Evolutionary conservation across 2,797 vertebrate genomes (phyloP).

Genomic region (Melanotaenia maccullochi): DNA sequence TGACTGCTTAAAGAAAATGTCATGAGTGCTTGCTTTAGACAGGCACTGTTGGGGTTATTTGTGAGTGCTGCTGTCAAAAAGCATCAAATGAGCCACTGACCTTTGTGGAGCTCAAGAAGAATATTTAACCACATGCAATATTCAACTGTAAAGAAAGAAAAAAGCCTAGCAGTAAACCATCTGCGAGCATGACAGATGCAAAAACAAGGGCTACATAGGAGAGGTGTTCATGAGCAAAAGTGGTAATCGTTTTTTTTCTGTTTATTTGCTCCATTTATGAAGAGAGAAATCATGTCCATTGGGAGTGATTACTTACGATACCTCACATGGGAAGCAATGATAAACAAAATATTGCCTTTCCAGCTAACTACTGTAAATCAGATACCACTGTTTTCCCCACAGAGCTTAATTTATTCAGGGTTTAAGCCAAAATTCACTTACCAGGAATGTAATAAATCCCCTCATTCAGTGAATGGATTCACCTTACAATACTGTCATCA

Average conservation of each 20-base stretch:
- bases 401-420: constrained; percentile 63
- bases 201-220: constrained; percentile 39
- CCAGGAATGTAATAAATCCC: constrained; percentile 62
- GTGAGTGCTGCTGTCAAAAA: constrained; percentile 57
- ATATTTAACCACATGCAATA: constrained; percentile 62
- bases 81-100: constrained; percentile 64
- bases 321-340: constrained; percentile 49
- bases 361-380: constrained; percentile 61
- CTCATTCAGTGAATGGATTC: constrained; percentile 43
- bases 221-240: constrained; percentile 37
- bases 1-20: constrained; percentile 51
- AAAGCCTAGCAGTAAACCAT: constrained; percentile 11
- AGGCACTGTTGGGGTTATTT: constrained; percentile 54
- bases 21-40: constrained; percentile 53
- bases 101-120: constrained; percentile 57
- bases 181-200: constrained; percentile 4
- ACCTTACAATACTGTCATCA: constrained; percentile 38
- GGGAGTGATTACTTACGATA: constrained; percentile 52
- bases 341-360: constrained; percentile 67
- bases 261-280: constrained; percentile 53
- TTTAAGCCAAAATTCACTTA: constrained; percentile 62
- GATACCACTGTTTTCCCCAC: constrained; percentile 44
- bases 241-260: constrained; percentile 30
- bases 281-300: constrained; percentile 19
- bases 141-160: constrained; percentile 41